Base-by-base conservation (phyloP, 2,113 vertebrate species). In the Solea senegalensis region DNA sequence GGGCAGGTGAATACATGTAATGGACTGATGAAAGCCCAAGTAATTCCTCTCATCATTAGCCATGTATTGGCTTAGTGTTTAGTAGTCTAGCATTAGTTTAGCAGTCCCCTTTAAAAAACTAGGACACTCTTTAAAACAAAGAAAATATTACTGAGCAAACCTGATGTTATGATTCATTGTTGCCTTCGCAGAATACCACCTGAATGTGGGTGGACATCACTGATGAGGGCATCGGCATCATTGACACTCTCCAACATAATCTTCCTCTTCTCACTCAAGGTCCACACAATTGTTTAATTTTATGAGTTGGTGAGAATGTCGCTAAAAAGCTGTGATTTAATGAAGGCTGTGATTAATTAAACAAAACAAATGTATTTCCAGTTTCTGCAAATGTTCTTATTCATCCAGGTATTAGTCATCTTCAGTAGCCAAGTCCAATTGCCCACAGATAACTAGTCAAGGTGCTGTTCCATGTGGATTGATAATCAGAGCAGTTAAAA, bases 161-260 rank as follows among this genome's bases (percentile, higher is more conserved):
- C 3, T 26, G n/a, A 16, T 34, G 44, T 43, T 51, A 5, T 60
- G 27, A 60, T 50, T 12, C 6, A 53, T 6, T 54, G 61, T 7
- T 61, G 72, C 43, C 16, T 15, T 28, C 8, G 28, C 52, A 48
- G 21, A 60, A 45, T 39, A 27, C 52, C 27, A 65, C 65, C 61
- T 40, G 41, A 43, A 49, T 58, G 69, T 76, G 54, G 68, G 79
- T 60, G 46, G 69, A 61, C 64, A 41, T 59, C 14, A 11, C 53
- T 13, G 65, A 52, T 62, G 51, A 43, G 62, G 57, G 62, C 57
- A 50, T 54, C 15, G 48, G 52, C 68, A 55, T 54, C 53, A 69
- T 54, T 72, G 72, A 48, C 57, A 67, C 14, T 43, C 6, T 53
- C 41, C 40, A 49, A 58, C 46, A 21, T 49, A 10, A 68, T 58